phyloP scores from a whole-genome alignment of 2,797 vertebrate genomes.

The Hylomyscus alleni region DNA sequence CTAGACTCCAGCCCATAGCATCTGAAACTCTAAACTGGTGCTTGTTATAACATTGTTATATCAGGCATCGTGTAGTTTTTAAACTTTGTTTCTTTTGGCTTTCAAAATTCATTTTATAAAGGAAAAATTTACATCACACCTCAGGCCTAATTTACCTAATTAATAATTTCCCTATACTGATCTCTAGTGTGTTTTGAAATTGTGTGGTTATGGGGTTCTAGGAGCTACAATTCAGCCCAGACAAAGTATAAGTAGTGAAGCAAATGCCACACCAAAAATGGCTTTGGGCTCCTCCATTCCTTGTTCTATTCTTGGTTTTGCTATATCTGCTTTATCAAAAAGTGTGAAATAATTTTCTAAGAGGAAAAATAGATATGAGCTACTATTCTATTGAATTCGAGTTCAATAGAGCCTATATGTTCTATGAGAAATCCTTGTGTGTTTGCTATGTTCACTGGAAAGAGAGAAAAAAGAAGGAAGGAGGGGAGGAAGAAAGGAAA shows the following conservation, averaged over 20 bases:
- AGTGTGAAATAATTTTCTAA: neutral
- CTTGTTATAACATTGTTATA: accelerated
- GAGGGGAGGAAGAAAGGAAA: neutral
- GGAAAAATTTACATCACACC: neutral
- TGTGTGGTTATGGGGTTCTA: neutral
- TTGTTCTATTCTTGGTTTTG: neutral
- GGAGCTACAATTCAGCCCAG: neutral
- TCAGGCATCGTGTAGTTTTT: neutral
- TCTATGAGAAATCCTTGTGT: neutral
- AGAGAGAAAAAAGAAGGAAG: neutral
- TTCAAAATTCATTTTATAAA: neutral
- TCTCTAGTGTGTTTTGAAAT: neutral
- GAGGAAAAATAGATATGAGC: neutral
- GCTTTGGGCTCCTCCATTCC: neutral
- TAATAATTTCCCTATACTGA: neutral
- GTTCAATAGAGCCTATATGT: accelerated
- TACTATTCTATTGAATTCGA: neutral
- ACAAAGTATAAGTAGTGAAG: neutral
- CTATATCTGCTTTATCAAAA: neutral
- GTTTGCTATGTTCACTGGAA: neutral
- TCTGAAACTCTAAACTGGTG: neutral
- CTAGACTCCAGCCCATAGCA: neutral
- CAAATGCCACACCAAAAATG: neutral
- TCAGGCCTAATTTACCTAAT: neutral
- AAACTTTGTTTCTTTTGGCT: neutral